phyloP scores from a whole-genome alignment of 1,140 invertebrate genomes.

The Lasioglossum albipes region DNA sequence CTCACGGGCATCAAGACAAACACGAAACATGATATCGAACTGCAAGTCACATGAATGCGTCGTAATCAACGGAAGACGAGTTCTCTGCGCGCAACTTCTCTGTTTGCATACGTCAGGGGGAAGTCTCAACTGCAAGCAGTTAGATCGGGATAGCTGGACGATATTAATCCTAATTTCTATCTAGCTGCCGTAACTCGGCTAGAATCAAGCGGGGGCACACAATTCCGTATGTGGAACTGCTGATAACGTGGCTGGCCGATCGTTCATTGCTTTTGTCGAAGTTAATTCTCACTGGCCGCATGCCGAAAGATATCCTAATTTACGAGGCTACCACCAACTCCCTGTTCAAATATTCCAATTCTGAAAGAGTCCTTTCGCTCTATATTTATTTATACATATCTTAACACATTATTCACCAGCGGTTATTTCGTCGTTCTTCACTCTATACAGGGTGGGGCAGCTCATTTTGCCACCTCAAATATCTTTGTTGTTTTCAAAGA shows the following conservation, averaged over 20 bases:
- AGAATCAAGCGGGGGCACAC: constrained; percentile 19
- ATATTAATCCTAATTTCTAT: constrained; percentile 63
- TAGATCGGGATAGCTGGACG: constrained; percentile 57
- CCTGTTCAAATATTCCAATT: not conserved
- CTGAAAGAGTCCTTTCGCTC: not conserved
- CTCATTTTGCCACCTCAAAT: too few species aligned
- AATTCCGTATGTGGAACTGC: constrained; percentile 26
- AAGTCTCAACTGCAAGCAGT: constrained; percentile 62
- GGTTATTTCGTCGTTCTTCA: too few species aligned
- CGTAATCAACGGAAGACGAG: constrained; percentile 62
- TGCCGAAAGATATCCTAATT: not conserved
- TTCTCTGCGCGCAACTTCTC: constrained; percentile 52
- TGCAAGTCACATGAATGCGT: constrained; percentile 53
- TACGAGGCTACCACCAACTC: not conserved
- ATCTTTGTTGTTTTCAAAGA: too few species aligned
- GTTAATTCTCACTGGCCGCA: not conserved
- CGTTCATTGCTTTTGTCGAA: not conserved
- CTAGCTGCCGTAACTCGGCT: constrained; percentile 30
- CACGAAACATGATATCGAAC: constrained; percentile 50
- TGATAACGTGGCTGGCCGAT: constrained; percentile 26
- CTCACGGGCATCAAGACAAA: constrained; percentile 36
- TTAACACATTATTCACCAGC: too few species aligned
- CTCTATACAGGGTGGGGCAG: too few species aligned
- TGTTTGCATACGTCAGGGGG: constrained; percentile 63
- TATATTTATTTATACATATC: not conserved